Evolutionary conservation across 2,888 invertebrate species (phyloP), one percentile per base, ranked within the genome.

Genomic region (Watsonalla cultraria): DNA sequence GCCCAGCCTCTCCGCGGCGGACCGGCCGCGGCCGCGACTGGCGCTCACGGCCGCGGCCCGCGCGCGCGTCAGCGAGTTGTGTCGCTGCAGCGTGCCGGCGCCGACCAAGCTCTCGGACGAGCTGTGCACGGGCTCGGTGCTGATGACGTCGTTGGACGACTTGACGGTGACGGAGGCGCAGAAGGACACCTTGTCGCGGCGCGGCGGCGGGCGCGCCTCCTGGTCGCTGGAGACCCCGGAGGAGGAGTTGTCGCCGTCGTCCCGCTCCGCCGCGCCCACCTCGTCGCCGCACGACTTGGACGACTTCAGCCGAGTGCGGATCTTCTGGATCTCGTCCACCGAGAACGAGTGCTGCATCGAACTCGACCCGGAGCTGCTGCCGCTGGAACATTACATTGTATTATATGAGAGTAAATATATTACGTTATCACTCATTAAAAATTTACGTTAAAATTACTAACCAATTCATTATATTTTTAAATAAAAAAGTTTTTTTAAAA

Each of bases 181-280:
- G 82, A 91, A 91, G 45, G 91, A 91, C 13, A 91, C 91, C 66
- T 88, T 89, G 67, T 90, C 90, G 9, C 84, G 72, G 1, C 86
- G 77, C 46, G 86, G 78, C 7, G 73, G 66, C 0, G 84, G 84
- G 45, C 76, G 81, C 53, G 86, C 86, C 74, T 90, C 96, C 80
- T 97, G 96, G 84, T 97, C 97, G 51, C 96, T 96, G 62, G 96
- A 96, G 0, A 97, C 96, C 24, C 96, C 96, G 34, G 96, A 96
- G 6, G 96, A 96, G 62, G 96, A 96, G 84, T 96, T 96, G 84
- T 97, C 97, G 51, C 95, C 96, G 83, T 96, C 96, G 86, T 96
- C 96, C 7, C 92, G 83, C 57, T 88, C 90, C 49, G 64, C 81
- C n/a, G 64, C 68, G 57, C 90, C 88, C 66, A 97, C 93, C 75